phyloP scores from a whole-genome alignment of 1,140 invertebrate species.

The Teleopsis dalmanni region DNA sequence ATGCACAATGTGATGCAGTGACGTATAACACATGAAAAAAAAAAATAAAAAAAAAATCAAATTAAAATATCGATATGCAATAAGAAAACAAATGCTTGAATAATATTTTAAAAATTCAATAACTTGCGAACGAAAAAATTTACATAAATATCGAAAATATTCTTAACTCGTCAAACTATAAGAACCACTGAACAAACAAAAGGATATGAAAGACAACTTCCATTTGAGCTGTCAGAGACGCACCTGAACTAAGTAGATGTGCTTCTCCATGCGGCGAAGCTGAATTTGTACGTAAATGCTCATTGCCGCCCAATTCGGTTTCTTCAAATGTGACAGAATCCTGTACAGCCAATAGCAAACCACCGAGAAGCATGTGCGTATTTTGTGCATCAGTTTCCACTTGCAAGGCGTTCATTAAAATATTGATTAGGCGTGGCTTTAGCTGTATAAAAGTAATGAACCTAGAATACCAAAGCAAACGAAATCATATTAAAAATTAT shows the following conservation, averaged over 20 bases:
- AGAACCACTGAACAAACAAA: too few species aligned
- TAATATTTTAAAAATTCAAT: slow-evolving; percentile 4
- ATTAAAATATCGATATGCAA: slow-evolving; percentile 10
- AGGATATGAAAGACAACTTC: too few species aligned
- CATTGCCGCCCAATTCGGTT: slow-evolving; percentile 47
- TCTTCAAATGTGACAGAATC: slow-evolving; percentile 74
- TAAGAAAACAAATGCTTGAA: slow-evolving; percentile 6
- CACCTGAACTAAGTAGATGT: slow-evolving; percentile 67
- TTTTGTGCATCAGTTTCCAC: slow-evolving; percentile 81
- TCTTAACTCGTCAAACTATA: too few species aligned
- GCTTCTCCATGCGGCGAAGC: slow-evolving; percentile 52
- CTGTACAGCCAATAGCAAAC: slow-evolving; percentile 70
- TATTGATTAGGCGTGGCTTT: slow-evolving; percentile 73
- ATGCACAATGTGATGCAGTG: too few species aligned
- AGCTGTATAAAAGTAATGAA: slow-evolving; percentile 68
- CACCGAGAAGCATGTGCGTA: slow-evolving; percentile 81
- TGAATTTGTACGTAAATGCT: slow-evolving; percentile 50
- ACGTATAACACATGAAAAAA: too few species aligned
- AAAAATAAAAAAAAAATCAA: slow-evolving; percentile 21
- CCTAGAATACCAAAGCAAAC: slow-evolving; percentile 18
- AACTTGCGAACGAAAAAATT: too few species aligned
- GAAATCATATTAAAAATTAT: not conserved
- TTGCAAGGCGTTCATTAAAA: slow-evolving; percentile 77
- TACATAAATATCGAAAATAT: too few species aligned
- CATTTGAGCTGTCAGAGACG: too few species aligned